Evolutionary conservation across 2,113 vertebrate genomes (phyloP).

Genomic region (Apodemus sylvaticus): DNA sequence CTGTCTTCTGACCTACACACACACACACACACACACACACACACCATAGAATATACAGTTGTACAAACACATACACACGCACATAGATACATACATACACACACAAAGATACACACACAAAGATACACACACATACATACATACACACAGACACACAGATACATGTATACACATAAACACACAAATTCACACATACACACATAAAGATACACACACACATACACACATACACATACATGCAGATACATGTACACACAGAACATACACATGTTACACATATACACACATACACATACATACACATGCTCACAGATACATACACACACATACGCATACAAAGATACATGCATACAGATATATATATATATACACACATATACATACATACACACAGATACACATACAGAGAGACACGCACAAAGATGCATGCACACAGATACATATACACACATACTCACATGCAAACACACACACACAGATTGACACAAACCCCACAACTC

Average conservation of each 20-base stretch:
- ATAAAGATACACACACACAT: rapidly evolving
- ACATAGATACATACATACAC: neutral
- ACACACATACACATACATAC: rapidly evolving
- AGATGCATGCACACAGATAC: neutral
- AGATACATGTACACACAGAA: too few relatives aligned
- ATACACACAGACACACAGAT: too few relatives aligned
- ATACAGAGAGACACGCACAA: too few relatives aligned
- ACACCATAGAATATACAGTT: too few relatives aligned
- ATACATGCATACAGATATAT: neutral
- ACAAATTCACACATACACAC: neutral
- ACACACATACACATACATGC: neutral
- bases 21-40: too few relatives aligned
- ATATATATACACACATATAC: neutral
- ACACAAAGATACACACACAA: neutral
- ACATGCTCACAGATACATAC: too few relatives aligned
- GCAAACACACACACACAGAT: neutral
- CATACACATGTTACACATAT: too few relatives aligned
- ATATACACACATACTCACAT: neutral
- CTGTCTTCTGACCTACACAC: neutral
- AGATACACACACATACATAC: neutral
- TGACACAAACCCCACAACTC: too few relatives aligned
- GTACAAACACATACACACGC: too few relatives aligned
- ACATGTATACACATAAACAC: neutral
- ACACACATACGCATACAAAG: neutral
- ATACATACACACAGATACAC: too few relatives aligned